Evolutionary conservation across 1,140 invertebrate genomes (phyloP).

Genomic region (Linepithema humile): DNA sequence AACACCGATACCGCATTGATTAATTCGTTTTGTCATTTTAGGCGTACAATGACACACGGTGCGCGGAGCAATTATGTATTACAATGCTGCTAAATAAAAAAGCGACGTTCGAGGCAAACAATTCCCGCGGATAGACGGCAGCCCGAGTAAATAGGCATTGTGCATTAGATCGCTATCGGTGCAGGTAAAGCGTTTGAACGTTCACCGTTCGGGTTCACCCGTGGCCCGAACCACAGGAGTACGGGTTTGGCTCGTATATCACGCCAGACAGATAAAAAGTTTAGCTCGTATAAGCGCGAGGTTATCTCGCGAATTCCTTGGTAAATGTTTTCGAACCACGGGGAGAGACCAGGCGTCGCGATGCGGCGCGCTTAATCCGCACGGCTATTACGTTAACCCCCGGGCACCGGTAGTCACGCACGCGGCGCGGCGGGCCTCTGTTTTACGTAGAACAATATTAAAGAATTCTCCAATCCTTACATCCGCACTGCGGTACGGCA

Average conservation of each 20-base stretch:
- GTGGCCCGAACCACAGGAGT: constrained; percentile 65
- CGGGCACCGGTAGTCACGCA: constrained; percentile 60
- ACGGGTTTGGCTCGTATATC: constrained; percentile 70
- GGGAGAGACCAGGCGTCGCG: constrained; percentile 37
- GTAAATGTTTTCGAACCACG: constrained; percentile 65
- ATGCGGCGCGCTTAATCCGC: constrained; percentile 55
- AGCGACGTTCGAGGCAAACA: constrained; percentile 22
- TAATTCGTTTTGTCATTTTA: constrained; percentile 13
- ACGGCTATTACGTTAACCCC: constrained; percentile 43
- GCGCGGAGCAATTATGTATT: constrained; percentile 19
- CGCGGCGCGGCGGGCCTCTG: too few species aligned
- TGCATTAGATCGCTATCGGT: constrained; percentile 70
- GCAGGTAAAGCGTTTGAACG: constrained; percentile 67
- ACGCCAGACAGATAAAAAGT: constrained; percentile 67
- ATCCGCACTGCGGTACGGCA: background rate
- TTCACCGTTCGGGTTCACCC: constrained; percentile 56
- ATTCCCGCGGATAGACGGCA: constrained; percentile 46
- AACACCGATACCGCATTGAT: background rate
- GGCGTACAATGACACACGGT: background rate
- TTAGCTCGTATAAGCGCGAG: constrained; percentile 63
- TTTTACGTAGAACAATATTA: constrained; percentile 52
- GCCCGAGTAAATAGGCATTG: constrained; percentile 61
- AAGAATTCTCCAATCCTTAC: constrained; percentile 37
- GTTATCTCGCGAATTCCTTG: constrained; percentile 71
- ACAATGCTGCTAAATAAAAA: constrained; percentile 7